Evolutionary conservation across 1,140 invertebrate species (phyloP), one percentile per base, ranked within the genome.

Genomic region (Ostrea edulis): DNA sequence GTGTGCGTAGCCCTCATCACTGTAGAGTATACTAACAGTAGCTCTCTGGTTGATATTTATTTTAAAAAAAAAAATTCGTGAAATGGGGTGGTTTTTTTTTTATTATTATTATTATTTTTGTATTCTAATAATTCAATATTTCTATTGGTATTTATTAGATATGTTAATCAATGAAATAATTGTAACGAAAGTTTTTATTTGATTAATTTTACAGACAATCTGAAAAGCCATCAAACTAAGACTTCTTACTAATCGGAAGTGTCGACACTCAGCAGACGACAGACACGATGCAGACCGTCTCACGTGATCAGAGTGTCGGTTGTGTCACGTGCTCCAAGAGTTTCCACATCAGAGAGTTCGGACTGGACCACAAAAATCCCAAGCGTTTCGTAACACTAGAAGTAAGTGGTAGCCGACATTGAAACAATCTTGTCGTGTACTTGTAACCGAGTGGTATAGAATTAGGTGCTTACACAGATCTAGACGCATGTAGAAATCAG

Each of bases 371-470:
- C 58, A 62, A 52, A n/a, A 54, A 62, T 58, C 84, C 84, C 55
- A 55, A 58, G 35, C 54, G 58, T 85, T 85, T 85, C 29, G 84
- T 85, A 20, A 29, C 84, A 22, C 58, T 85, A 85, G 54, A 85
- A 58, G 84, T 85, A 35, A 85, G 84, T 85, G 0, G 7, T 44
- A 71, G 25, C 65, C 65, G 58, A 62, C 14, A 14, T 62, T 62
- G 5, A 44, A 44, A 44, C 35, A 44, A 44, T 44, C 35, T 44
- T 44, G 35, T n/a, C n/a, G n/a, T 44, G 5, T 5, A 44, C 35
- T 44, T 44, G 35, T 44, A 44, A 44, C 35, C 35, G 35, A 44
- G 35, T 44, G 35, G 35, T 44, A n/a, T n/a, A 44, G 35, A 44
- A 44, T 44, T 1, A 44, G 5, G 35, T 44, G 5, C 35, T 44